Evolutionary conservation across 2,113 vertebrate species (phyloP).

Genomic region (Platysteira castanea): DNA sequence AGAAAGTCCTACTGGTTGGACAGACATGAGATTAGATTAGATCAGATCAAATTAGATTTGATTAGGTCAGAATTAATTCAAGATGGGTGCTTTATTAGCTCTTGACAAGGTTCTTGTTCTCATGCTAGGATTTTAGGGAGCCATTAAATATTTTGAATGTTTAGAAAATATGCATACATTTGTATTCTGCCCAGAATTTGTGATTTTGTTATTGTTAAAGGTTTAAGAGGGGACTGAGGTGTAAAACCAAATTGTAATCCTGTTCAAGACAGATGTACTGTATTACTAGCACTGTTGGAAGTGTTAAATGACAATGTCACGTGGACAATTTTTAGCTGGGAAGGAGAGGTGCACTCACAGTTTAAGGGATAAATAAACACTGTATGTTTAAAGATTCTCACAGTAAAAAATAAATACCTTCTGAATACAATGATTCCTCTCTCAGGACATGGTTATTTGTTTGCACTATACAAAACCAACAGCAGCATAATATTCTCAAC

Average conservation of each 20-base stretch:
- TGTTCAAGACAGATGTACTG: not conserved
- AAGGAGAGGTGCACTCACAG: not conserved
- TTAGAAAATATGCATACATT: not conserved
- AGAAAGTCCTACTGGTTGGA: not conserved
- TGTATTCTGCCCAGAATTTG: constrained; percentile 23
- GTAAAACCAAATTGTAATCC: constrained; percentile 46
- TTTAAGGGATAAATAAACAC: constrained; percentile 23
- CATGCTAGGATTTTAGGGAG: not conserved
- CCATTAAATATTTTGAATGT: not conserved
- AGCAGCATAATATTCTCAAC: not conserved
- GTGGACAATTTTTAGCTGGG: not conserved
- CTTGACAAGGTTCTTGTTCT: not conserved
- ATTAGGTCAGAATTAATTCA: constrained; percentile 33
- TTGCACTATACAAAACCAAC: not conserved
- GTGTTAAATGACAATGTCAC: constrained; percentile 43
- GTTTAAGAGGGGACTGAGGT: constrained; percentile 31
- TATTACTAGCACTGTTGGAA: constrained; percentile 20
- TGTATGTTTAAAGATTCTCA: not conserved
- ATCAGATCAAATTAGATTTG: constrained; percentile 32
- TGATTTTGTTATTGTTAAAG: constrained; percentile 48
- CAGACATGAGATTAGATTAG: not conserved
- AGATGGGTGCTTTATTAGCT: not conserved
- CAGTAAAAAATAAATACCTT: not conserved
- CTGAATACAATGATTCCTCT: not conserved
- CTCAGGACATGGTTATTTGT: not conserved